A percentile compares a stretch with the other conserved stretches of the same genome.
Conservation (phyloP, 1,140 invertebrate species). For the Polypedilum pembai region DNA sequence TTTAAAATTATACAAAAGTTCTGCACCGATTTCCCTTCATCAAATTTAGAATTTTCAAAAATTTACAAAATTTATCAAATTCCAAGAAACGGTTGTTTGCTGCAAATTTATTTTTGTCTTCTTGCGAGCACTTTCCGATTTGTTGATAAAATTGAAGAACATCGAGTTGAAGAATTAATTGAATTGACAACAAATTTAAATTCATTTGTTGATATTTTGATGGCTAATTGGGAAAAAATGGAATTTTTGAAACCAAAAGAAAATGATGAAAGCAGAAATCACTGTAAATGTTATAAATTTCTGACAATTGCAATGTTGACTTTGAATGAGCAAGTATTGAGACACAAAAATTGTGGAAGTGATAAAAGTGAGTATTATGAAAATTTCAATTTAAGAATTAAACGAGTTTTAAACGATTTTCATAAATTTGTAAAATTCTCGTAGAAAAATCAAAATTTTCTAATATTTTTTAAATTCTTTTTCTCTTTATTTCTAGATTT, state of each 20-base stretch:
- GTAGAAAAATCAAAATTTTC: too few relatives aligned
- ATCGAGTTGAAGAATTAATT: neutral
- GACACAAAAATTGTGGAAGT: neutral
- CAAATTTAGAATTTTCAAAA: neutral
- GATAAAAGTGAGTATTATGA: slow-evolving; percentile 36
- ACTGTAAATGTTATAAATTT: neutral
- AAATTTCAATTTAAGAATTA: neutral
- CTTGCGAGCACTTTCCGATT: slow-evolving; percentile 34
- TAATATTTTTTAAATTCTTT: too few relatives aligned
- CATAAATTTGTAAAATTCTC: neutral
- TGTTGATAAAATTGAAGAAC: neutral
- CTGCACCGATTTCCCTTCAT: neutral
- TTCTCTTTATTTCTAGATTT: neutral
- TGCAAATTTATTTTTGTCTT: neutral
- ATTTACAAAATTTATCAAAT: slow-evolving; percentile 14
- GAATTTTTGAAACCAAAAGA: neutral
- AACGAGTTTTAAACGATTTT: neutral
- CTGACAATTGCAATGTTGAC: neutral
- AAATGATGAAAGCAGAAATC: neutral
- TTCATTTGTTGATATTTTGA: neutral
- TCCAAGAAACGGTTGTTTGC: neutral
- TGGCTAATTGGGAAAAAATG: neutral
- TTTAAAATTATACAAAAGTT: neutral
- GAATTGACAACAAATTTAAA: neutral
- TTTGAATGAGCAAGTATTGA: neutral